Evolutionary conservation across 2,797 vertebrate species (phyloP).

Genomic region (Miichthys miiuy): DNA sequence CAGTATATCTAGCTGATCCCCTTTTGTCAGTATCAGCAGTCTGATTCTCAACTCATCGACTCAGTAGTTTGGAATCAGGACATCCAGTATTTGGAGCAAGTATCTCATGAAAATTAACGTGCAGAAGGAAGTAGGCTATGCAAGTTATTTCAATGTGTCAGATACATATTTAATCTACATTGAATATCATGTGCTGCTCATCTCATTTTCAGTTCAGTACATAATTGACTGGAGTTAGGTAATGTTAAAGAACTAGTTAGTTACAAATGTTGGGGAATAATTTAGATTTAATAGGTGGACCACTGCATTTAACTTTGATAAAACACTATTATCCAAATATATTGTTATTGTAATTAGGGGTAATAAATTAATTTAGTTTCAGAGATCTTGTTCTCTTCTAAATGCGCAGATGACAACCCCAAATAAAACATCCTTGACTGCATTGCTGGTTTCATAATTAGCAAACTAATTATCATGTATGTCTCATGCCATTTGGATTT

Average conservation of each 20-base stretch:
- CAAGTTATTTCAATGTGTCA: constrained; percentile 29
- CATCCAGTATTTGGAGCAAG: constrained; percentile 30
- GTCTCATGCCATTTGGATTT: neutral
- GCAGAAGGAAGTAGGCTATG: constrained; percentile 30
- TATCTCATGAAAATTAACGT: constrained; percentile 45
- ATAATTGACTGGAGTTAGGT: neutral
- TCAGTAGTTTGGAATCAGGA: constrained; percentile 7
- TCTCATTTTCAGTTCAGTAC: constrained; percentile 11
- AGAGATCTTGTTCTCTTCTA: neutral
- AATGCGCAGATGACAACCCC: neutral
- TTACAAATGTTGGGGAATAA: neutral
- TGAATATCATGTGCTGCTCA: neutral
- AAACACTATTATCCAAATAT: neutral
- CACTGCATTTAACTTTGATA: neutral
- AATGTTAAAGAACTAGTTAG: neutral
- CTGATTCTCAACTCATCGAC: constrained; percentile 10
- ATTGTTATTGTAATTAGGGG: neutral
- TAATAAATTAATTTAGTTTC: neutral
- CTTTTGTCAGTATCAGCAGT: constrained; percentile 22
- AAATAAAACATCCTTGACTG: neutral
- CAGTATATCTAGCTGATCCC: neutral
- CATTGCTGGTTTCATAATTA: neutral
- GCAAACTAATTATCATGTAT: neutral
- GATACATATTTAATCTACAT: constrained; percentile 53
- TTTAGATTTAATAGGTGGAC: too few species aligned